Evolutionary conservation across 2,113 vertebrate genomes (phyloP).

Genomic region (Poeciliopsis occidentalis): DNA sequence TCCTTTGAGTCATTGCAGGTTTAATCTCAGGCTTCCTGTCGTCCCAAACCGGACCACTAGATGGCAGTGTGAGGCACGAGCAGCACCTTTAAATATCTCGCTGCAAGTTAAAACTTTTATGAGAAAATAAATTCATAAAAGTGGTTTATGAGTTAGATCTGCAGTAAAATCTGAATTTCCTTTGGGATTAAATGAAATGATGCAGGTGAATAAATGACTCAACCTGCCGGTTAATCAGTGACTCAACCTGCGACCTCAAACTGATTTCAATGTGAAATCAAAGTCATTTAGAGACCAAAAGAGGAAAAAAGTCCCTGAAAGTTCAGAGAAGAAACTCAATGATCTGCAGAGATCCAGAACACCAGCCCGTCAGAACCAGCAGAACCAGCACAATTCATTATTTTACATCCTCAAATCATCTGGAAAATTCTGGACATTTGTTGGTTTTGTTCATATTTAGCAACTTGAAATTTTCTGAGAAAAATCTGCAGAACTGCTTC

Average conservation of each 20-base stretch:
- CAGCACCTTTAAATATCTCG: not conserved
- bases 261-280: not conserved
- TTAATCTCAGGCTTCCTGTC: not conserved
- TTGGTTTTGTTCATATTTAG: not conserved
- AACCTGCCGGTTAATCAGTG: slow-evolving; percentile 15
- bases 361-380: too few species aligned
- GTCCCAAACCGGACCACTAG: not conserved
- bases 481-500: too few species aligned
- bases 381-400: too few species aligned
- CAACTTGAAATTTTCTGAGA: too few species aligned
- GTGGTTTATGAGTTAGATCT: not conserved
- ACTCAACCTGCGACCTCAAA: slow-evolving; percentile 12
- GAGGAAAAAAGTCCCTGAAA: not conserved
- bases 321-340: too few species aligned
- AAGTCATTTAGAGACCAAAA: not conserved
- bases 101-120: not conserved
- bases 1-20: not conserved
- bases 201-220: not conserved
- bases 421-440: too few species aligned
- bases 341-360: not conserved
- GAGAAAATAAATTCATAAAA: not conserved
- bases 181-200: not conserved
- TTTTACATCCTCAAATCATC: not conserved
- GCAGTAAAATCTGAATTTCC: not conserved
- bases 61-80: not conserved